Evolutionary conservation across 1,140 invertebrate species (phyloP).

Genomic region (Hyles euphorbiae): DNA sequence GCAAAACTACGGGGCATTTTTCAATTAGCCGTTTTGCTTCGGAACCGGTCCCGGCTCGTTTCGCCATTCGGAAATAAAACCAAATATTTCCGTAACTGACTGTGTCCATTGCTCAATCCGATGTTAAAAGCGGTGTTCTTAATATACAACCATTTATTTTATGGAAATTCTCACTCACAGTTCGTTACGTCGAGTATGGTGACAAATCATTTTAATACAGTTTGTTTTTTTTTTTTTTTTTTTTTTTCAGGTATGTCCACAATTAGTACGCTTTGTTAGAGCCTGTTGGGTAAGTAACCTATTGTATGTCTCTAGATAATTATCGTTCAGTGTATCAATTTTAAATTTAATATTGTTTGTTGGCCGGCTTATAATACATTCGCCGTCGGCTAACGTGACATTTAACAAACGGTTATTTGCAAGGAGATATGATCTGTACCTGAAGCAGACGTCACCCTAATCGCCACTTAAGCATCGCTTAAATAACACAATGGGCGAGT

Average conservation of each 20-base stretch:
- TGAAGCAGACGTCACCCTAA: constrained; percentile 21
- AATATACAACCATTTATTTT: constrained; percentile 46
- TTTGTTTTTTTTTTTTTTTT: constrained; percentile 34
- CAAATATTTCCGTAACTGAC: constrained; percentile 41
- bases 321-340: background rate
- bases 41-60: constrained; percentile 22
- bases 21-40: constrained; percentile 40
- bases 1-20: constrained; percentile 36
- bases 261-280: background rate
- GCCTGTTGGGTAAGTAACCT: background rate
- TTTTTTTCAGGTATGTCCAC: constrained; percentile 45
- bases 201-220: constrained; percentile 26
- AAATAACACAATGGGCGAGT: constrained; percentile 40
- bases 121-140: constrained; percentile 35
- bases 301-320: background rate
- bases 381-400: background rate
- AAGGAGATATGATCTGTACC: constrained; percentile 2
- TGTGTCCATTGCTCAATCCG: constrained; percentile 37
- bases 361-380: background rate
- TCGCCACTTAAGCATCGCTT: constrained; percentile 46
- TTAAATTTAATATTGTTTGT: no score
- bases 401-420: background rate
- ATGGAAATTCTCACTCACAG: constrained; percentile 41
- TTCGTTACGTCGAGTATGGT: constrained; percentile 41
- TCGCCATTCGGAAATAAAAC: constrained; percentile 31